Conservation (phyloP, 2,797 vertebrate genomes). For the Thamnophis elegans region DNA sequence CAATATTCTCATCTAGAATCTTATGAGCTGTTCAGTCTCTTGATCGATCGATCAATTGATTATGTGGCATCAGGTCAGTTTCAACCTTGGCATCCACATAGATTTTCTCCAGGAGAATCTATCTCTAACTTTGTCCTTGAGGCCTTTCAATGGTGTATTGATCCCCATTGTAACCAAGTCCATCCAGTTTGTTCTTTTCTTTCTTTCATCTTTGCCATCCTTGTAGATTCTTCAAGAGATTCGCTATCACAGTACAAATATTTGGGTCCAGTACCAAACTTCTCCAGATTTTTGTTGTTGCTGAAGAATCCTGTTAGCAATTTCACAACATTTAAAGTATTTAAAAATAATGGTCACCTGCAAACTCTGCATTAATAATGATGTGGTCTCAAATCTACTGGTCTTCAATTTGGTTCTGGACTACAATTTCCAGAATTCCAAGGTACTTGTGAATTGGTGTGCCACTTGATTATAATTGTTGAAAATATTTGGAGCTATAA, state of each 20-base stretch:
- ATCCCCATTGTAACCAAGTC: background rate
- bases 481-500: background rate
- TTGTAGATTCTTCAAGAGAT: background rate
- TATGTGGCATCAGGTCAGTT: background rate
- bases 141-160: background rate
- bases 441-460: background rate
- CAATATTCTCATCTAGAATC: background rate
- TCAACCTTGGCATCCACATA: background rate
- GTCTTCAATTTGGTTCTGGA: background rate
- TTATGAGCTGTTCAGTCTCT: background rate
- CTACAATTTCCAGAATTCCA: background rate
- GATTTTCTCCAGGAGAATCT: background rate
- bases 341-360: background rate
- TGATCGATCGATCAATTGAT: background rate
- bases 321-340: background rate
- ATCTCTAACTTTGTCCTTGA: background rate
- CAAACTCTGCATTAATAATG: background rate
- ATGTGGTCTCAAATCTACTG: background rate
- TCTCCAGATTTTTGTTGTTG: background rate
- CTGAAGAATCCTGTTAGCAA: background rate
- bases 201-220: background rate
- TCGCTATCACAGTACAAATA: background rate
- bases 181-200: background rate
- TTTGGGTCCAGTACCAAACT: background rate
- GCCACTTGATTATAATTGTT: background rate